phyloP scores from a whole-genome alignment of 2,888 invertebrate genomes.

The Cephalotes varians region DNA sequence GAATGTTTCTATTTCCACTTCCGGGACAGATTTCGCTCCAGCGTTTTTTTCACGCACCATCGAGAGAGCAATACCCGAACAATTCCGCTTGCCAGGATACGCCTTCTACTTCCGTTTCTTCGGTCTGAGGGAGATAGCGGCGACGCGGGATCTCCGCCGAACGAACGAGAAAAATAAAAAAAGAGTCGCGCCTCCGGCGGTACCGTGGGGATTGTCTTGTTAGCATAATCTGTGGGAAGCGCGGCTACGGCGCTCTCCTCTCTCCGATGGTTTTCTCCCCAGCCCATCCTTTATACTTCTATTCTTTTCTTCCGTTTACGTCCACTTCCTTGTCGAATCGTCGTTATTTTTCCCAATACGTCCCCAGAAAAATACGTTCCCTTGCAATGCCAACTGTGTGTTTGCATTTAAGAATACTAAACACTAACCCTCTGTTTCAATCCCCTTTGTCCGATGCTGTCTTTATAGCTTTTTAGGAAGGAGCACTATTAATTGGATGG shows the following conservation, averaged over 20 bases:
- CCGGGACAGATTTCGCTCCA: not conserved
- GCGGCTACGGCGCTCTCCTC: conserved; percentile 70
- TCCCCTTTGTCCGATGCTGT: too few relatives aligned
- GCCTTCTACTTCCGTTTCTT: conserved; percentile 11
- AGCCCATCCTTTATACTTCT: conserved; percentile 52
- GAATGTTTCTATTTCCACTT: conserved; percentile 9
- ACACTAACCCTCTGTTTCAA: not conserved
- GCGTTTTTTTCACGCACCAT: not conserved
- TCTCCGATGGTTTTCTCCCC: conserved; percentile 58
- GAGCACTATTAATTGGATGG: not conserved
- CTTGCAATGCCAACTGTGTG: conserved; percentile 19
- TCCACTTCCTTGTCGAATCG: not conserved
- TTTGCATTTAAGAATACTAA: conserved; percentile 33
- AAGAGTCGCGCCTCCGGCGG: conserved; percentile 63
- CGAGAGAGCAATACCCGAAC: conserved; percentile 2
- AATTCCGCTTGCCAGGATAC: conserved; percentile 20
- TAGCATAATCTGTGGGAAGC: conserved; percentile 82
- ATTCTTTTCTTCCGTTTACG: conserved; percentile 7
- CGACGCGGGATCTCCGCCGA: conserved; percentile 55
- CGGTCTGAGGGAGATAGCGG: conserved; percentile 33
- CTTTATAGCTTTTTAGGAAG: not conserved
- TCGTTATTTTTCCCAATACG: conserved; percentile 58
- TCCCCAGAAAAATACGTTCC: conserved; percentile 39
- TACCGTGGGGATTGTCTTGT: conserved; percentile 78
- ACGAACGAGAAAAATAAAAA: conserved; percentile 64